A percentile compares a stretch with the other conserved stretches of the same genome.
phyloP scores from a whole-genome alignment of 1,140 invertebrate species.

The Leptoteleia sp. region DNA sequence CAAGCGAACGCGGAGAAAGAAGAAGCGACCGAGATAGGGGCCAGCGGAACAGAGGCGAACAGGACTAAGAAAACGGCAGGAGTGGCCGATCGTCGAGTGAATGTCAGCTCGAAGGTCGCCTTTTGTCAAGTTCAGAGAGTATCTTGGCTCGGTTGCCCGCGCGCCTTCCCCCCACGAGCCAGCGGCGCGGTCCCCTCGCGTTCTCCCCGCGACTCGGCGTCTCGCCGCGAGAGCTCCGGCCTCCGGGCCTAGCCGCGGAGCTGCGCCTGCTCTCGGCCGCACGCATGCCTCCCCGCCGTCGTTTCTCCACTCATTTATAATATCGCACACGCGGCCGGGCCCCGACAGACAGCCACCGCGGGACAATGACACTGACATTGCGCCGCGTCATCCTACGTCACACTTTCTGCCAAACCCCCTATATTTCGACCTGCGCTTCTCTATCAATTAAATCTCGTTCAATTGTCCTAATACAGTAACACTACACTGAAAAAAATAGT shows the following conservation, averaged over 20 bases:
- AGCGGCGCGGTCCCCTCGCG: not conserved
- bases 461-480: no score
- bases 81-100: conserved; percentile 73
- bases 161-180: no score
- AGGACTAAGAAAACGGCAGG: conserved; percentile 59
- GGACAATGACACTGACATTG: conserved; percentile 76
- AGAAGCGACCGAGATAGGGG: conserved; percentile 52
- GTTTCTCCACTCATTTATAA: conserved; percentile 70
- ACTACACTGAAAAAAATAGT: no score
- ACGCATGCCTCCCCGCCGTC: no score
- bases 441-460: no score
- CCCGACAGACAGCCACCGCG: conserved; percentile 66
- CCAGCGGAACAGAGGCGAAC: conserved; percentile 47
- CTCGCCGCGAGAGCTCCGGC: conserved; percentile 17
- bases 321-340: conserved; percentile 68
- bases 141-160: no score
- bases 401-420: no score
- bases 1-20: conserved; percentile 19
- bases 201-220: conserved; percentile 42
- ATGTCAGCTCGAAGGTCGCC: conserved; percentile 81
- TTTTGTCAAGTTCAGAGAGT: conserved; percentile 79
- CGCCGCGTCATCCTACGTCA: conserved; percentile 49
- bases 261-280: no score
- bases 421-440: no score
- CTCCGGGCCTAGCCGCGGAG: no score